Conservation (phyloP, 1,140 invertebrate genomes). For the Ceratina australensis region DNA sequence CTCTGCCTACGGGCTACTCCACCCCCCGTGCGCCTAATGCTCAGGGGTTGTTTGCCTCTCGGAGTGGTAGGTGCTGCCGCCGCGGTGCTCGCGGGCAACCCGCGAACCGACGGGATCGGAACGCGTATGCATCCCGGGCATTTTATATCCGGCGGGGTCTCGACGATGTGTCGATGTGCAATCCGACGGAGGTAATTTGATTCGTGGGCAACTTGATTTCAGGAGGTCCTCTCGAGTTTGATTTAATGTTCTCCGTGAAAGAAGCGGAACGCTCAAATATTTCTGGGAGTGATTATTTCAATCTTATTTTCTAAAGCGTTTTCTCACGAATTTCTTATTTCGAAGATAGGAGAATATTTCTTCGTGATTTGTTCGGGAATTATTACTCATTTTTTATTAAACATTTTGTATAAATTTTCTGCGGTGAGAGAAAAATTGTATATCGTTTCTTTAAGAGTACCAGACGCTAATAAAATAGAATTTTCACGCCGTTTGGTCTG, state of each 20-base stretch:
- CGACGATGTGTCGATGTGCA: constrained; percentile 32
- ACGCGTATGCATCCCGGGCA: constrained; percentile 48
- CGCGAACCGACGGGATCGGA: constrained; percentile 13
- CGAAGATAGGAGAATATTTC: too few species aligned
- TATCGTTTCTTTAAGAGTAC: constrained; percentile 3
- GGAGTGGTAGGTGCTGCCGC: constrained; percentile 70
- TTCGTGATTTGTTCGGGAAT: too few species aligned
- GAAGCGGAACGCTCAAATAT: background rate
- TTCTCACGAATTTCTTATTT: too few species aligned
- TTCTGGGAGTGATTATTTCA: background rate
- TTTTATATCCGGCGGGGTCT: constrained; percentile 46
- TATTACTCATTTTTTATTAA: too few species aligned
- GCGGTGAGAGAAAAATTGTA: too few species aligned
- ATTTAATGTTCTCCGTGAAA: background rate
- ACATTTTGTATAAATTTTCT: too few species aligned
- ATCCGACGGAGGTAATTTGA: constrained; percentile 38
- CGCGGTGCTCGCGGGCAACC: constrained; percentile 36
- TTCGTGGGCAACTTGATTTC: background rate
- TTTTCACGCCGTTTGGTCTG: constrained; percentile 56
- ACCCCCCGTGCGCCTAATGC: constrained; percentile 48
- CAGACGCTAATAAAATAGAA: constrained; percentile 56
- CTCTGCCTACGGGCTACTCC: constrained; percentile 41
- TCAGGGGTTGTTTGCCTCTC: constrained; percentile 50
- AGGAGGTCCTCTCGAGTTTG: background rate
- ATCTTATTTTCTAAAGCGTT: too few species aligned